Evolutionary conservation across 1,140 invertebrate genomes (phyloP), one percentile per base, ranked within the genome.

Genomic region (Pomacea maculata): DNA sequence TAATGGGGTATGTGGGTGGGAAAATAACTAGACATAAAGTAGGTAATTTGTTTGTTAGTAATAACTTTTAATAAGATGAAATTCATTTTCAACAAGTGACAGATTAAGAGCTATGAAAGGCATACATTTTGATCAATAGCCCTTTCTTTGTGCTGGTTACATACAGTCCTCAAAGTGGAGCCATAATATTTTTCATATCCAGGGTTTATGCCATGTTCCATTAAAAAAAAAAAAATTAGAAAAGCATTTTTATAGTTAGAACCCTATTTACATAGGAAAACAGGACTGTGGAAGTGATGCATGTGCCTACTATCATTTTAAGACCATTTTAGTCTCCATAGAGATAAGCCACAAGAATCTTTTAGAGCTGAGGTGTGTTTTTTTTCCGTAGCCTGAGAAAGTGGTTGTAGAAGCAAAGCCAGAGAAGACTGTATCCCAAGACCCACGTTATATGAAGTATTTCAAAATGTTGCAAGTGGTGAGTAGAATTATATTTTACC

Each of bases 381-480:
- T 70, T n/a, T 15, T 70, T 11, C 63, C 80, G 45, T 75, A 82
- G 17, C 75, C 83, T 15, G 81, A 83, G 57, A 72, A 83, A n/a
- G 81, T 82, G 70, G 61, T 61, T 34, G 82, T 80, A 78, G 83
- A 84, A 73, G 68, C 80, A 52, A 83, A 80, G 81, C 80, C 87
- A 74, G 79, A 82, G 61, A 88, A 87, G 65, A 90, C 90, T 45
- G 89, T 92, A 68, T 92, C 89, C 68, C 90, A 93, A 83, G 94
- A 95, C 91, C 94, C 95, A 34, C 92, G 93, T 84, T 96, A 95
- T 92, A 92, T 93, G 67, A 95, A 94, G 91, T 98, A 94, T 91
- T 95, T 97, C 65, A 97, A 96, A 93, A 97, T 98, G 96, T 84
- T 97, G 8, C 94, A 95, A 85, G 93, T 97, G 86, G 96, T 92